Conservation (phyloP, 1,140 invertebrate species). For the Probaryconus sp. region DNA sequence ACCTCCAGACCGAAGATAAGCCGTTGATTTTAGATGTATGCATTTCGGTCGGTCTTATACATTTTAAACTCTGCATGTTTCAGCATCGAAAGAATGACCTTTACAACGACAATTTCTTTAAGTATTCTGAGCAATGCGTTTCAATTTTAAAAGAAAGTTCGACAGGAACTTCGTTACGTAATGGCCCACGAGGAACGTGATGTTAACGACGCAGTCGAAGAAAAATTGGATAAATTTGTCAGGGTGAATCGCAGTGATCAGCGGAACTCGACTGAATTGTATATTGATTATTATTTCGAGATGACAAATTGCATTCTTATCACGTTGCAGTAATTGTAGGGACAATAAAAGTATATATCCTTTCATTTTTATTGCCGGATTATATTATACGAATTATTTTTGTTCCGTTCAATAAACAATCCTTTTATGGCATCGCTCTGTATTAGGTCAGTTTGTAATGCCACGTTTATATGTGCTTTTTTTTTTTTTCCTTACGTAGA, state of each 20-base stretch:
- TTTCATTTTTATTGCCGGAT: no score
- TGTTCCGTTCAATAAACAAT: no score
- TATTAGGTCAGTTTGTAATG: no score
- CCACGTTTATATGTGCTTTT: no score
- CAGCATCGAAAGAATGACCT: conserved; percentile 58
- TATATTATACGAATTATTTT: no score
- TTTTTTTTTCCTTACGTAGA: no score
- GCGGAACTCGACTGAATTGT: conserved; percentile 3
- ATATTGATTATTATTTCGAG: not conserved
- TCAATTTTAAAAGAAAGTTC: conserved; percentile 30
- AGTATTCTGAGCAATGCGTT: conserved; percentile 37
- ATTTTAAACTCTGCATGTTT: conserved; percentile 47
- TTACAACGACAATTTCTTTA: conserved; percentile 54
- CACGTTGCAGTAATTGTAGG: not conserved
- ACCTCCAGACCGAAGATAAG: conserved; percentile 37
- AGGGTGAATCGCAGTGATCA: conserved; percentile 1
- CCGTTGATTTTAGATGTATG: conserved; percentile 57
- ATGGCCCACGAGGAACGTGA: conserved; percentile 37
- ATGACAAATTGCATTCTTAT: not conserved
- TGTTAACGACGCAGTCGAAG: conserved; percentile 32
- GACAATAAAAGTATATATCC: no score
- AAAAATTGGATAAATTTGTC: conserved; percentile 39
- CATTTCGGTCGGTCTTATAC: conserved; percentile 47
- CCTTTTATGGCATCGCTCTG: not conserved
- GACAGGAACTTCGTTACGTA: conserved; percentile 29